Conservation (phyloP, 2,113 vertebrate species). For the Triplophysa rosa region DNA sequence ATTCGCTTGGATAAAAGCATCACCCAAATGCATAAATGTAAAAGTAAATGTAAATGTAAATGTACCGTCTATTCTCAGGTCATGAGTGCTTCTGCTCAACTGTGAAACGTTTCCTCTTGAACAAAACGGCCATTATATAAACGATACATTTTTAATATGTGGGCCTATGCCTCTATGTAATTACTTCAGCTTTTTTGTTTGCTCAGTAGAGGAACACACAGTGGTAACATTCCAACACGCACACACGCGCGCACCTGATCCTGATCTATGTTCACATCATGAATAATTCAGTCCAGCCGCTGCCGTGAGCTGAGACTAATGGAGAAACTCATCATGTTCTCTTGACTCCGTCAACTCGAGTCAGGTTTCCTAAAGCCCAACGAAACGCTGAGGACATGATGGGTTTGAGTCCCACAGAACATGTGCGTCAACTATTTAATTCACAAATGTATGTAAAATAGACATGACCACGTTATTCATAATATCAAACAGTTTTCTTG, state of each 20-base stretch:
- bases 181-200: slow-evolving; percentile 53
- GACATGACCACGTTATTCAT: no score
- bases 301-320: slow-evolving; percentile 53
- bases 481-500: no score
- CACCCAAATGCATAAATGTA: no score
- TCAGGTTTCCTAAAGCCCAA: not conserved
- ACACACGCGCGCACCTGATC: slow-evolving; percentile 18
- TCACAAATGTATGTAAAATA: no score
- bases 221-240: slow-evolving; percentile 48
- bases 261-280: slow-evolving; percentile 51
- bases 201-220: slow-evolving; percentile 44
- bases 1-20: no score
- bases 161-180: slow-evolving; percentile 46
- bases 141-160: slow-evolving; percentile 35
- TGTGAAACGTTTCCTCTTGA: not conserved
- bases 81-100: not conserved
- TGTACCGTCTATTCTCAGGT: not conserved
- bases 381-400: not conserved
- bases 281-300: slow-evolving; percentile 68
- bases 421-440: no score
- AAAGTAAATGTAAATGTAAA: no score
- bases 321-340: slow-evolving; percentile 53
- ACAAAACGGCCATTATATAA: not conserved
- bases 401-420: no score
- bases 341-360: not conserved